Evolutionary conservation across 2,113 vertebrate genomes (phyloP).

Genomic region (Dolichallabes microphthalmus): DNA sequence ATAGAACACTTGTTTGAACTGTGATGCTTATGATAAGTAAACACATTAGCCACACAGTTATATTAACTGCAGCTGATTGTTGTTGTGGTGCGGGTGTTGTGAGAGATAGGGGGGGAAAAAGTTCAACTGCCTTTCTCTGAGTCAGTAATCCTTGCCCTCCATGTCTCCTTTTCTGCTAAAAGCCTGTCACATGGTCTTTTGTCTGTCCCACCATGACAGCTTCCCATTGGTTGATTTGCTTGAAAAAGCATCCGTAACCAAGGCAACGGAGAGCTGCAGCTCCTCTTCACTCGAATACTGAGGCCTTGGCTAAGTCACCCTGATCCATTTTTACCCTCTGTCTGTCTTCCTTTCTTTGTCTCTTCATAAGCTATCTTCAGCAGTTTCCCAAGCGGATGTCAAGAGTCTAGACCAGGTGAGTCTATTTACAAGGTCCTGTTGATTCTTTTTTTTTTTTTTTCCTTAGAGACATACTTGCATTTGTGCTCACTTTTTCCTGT

Average conservation of each 20-base stretch:
- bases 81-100: not conserved
- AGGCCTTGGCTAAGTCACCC: slow-evolving; percentile 49
- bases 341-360: slow-evolving; percentile 39
- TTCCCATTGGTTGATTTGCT: slow-evolving; percentile 54
- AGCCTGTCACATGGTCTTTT: slow-evolving; percentile 55
- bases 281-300: slow-evolving; percentile 52
- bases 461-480: not conserved
- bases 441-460: not conserved
- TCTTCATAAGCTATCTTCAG: not conserved
- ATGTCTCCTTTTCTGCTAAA: slow-evolving; percentile 46
- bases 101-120: not conserved
- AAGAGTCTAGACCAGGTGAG: slow-evolving; percentile 36
- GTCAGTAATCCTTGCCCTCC: slow-evolving; percentile 24
- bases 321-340: slow-evolving; percentile 44
- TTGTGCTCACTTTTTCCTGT: not conserved
- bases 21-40: not conserved
- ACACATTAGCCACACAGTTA: not conserved
- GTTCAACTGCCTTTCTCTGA: slow-evolving; percentile 17
- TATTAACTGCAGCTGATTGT: not conserved
- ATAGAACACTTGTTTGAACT: not conserved
- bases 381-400: not conserved
- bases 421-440: not conserved
- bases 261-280: slow-evolving; percentile 50
- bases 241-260: slow-evolving; percentile 61
- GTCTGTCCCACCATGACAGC: slow-evolving; percentile 42